phyloP scores from a whole-genome alignment of 2,113 vertebrate genomes.

The Carollia perspicillata region DNA sequence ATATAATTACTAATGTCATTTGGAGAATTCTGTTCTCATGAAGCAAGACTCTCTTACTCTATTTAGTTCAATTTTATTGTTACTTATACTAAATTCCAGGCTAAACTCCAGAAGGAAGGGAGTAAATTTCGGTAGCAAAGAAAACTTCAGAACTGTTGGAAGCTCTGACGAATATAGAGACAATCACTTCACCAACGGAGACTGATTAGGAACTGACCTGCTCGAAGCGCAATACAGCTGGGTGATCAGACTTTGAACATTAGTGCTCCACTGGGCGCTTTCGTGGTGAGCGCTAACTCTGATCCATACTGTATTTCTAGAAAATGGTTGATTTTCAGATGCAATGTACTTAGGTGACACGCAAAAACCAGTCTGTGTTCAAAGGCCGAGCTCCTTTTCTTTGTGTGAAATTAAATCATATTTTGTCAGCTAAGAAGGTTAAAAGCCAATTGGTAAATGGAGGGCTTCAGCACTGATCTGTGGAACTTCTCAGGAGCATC shows the following conservation, averaged over 20 bases:
- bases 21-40: not conserved
- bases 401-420: not conserved
- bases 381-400: not conserved
- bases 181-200: not conserved
- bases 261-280: not conserved
- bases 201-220: not conserved
- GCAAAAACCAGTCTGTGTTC: not conserved
- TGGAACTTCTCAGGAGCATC: slow-evolving; percentile 2
- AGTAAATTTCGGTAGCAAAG: not conserved
- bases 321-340: not conserved
- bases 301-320: not conserved
- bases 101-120: not conserved
- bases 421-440: slow-evolving; percentile 19
- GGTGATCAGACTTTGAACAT: not conserved
- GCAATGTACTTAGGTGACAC: rapidly evolving
- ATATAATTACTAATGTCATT: not conserved
- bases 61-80: not conserved
- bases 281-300: not conserved
- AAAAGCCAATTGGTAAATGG: slow-evolving; percentile 54
- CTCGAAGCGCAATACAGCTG: not conserved
- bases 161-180: not conserved
- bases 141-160: not conserved
- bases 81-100: not conserved
- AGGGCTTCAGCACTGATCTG: not conserved
- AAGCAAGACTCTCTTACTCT: not conserved